Evolutionary conservation across 2,888 invertebrate species (phyloP).

Genomic region (Andrena marginata): DNA sequence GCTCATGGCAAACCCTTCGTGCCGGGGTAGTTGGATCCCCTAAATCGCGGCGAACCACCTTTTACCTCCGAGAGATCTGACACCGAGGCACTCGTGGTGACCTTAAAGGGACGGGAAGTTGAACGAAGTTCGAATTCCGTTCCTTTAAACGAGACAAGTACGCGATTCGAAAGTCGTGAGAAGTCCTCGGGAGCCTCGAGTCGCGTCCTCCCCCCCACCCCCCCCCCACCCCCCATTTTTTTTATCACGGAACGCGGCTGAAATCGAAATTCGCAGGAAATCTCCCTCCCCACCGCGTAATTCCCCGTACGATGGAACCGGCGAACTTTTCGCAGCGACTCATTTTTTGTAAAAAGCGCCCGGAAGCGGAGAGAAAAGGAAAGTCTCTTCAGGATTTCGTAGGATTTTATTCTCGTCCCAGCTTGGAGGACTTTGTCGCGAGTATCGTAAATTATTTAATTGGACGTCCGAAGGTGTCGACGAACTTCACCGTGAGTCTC

Average conservation of each 20-base stretch:
- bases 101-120: conserved; percentile 13
- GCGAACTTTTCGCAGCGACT: conserved; percentile 7
- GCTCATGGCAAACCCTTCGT: conserved; percentile 35
- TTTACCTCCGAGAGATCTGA: neutral
- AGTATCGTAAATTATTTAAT: conserved; percentile 10
- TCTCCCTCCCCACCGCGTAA: neutral
- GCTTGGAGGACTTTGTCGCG: neutral
- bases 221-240: too few relatives aligned
- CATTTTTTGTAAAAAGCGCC: conserved; percentile 11
- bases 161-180: conserved; percentile 33
- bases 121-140: conserved; percentile 25
- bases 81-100: neutral
- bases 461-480: too few relatives aligned
- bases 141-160: neutral
- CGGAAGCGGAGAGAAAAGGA: neutral
- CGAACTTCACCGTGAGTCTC: neutral
- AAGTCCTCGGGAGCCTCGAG: neutral
- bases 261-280: conserved; percentile 37
- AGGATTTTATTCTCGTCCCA: neutral
- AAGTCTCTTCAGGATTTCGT: neutral
- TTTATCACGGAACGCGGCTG: conserved; percentile 6
- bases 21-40: conserved; percentile 28
- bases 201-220: too few relatives aligned
- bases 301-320: conserved; percentile 29
- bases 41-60: neutral